Base-by-base conservation (phyloP, 2,888 invertebrate species). In the Synergus japonicus region DNA sequence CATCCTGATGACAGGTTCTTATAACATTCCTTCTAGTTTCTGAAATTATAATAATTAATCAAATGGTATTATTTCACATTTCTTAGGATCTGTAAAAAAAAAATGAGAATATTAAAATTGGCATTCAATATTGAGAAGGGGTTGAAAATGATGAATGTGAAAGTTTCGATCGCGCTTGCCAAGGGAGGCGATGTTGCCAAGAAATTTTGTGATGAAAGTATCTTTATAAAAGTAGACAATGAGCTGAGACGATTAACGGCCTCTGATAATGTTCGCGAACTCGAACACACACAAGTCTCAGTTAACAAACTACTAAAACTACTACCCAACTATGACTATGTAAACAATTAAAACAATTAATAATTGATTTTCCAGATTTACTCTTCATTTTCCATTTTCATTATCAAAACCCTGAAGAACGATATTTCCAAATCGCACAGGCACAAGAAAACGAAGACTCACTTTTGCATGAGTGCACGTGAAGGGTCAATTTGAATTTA, bases 401-500 rank as follows among this genome's bases (percentile, higher is more conserved):
- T 1, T 49, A 15, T 49, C 4, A 15, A 49, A 49, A 49, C 15
- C 12, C 7, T 46, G 13, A 22, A 22, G 67, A 22, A 46, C 44
- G 18, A 18, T 7, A 67, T 67, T 67, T 67, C 13, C 43, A 43
- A 66, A 12, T 22, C 4, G 15, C 46, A 46, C 44, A 67, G 22
- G 22, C 12, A n/a, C 13, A 63, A 29, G 12, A 37, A 29, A 43
- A 43, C 2, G 43, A 43, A 65, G 41, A 43, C n/a, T 18, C 18
- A 66, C 43, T 43, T 66, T 66, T 66, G 18, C n/a, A 10, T 66
- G 66, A 66, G 18, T 66, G 66, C 18, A 66, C 43, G 18, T 66
- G n/a, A 66, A 43, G 66, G 18, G 43, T n/a, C 66, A 44, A 66
- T 66, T 66, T 44, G 66, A 66, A 66, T 66, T 10, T 66, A 66